These are phyloP conservation scores for Lipophrys pholis DNA, from an alignment of 2,113 vertebrate genomes.

Conservation along the genomic window DNA sequence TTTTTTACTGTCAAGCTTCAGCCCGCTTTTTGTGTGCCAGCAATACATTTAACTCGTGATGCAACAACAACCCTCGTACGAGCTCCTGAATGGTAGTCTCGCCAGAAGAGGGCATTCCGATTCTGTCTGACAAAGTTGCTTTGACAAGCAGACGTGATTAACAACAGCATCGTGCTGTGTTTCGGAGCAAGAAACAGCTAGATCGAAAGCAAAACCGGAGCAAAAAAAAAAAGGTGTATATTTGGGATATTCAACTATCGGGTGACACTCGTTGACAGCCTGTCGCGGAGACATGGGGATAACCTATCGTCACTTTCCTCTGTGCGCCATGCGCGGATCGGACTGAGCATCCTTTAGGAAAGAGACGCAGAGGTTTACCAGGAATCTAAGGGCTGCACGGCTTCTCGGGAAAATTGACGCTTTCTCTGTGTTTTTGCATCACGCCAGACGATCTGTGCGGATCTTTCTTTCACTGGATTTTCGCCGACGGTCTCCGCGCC, in stretches of 20 bases:
- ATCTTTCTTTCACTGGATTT: constrained; percentile 26
- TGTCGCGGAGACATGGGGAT: constrained; percentile 54
- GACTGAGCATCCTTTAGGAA: constrained; percentile 53
- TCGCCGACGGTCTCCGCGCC: constrained; percentile 40
- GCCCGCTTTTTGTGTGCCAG: too few relatives aligned
- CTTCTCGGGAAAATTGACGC: constrained; percentile 50
- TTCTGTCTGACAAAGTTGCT: constrained; percentile 82
- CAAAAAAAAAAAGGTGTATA: constrained; percentile 33
- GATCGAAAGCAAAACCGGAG: constrained; percentile 27
- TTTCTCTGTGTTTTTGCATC: constrained; percentile 42
- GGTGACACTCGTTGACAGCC: constrained; percentile 20
- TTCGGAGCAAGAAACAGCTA: constrained; percentile 43
- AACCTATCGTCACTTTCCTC: constrained; percentile 42
- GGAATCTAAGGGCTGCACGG: constrained; percentile 40
- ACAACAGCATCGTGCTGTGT: constrained; percentile 64
- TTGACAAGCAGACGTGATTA: constrained; percentile 74
- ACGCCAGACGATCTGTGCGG: constrained; percentile 37
- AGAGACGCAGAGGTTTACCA: constrained; percentile 36
- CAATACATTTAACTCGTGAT: neutral
- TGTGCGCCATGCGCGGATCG: constrained; percentile 64
- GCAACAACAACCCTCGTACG: constrained; percentile 11
- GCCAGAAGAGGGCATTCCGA: constrained; percentile 86
- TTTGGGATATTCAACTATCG: constrained; percentile 35
- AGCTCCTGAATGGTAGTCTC: constrained; percentile 67
- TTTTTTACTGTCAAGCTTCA: too few relatives aligned